These are phyloP conservation scores for Troglohyphantes excavatus DNA, from an alignment of 2,888 invertebrate genomes.

Conservation along the genomic window DNA sequence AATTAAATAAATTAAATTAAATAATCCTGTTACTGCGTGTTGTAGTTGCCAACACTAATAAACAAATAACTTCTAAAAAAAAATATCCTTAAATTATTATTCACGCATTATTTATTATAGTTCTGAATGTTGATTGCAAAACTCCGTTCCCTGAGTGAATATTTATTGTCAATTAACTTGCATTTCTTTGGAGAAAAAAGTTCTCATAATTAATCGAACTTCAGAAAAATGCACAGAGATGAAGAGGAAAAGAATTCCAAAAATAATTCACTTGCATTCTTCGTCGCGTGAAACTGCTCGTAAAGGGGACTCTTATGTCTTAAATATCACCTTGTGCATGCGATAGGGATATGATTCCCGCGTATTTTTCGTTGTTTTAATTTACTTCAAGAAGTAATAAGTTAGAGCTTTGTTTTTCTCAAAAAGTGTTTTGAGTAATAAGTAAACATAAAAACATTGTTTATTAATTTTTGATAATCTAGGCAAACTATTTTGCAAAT, in stretches of 20 bases:
- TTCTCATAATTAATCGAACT: constrained; percentile 24
- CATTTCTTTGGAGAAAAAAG: constrained; percentile 14
- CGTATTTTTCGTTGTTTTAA: too few species aligned
- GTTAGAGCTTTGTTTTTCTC: too few species aligned
- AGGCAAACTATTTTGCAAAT: too few species aligned
- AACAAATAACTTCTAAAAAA: too few species aligned
- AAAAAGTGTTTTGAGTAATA: too few species aligned
- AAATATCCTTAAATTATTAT: too few species aligned
- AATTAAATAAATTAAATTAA: too few species aligned
- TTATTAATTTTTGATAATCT: too few species aligned
- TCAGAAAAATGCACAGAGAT: neutral
- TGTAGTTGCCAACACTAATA: too few species aligned
- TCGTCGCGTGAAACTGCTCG: neutral
- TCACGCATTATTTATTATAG: neutral
- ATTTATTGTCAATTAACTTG: neutral
- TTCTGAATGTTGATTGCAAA: neutral
- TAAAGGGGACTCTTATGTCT: neutral
- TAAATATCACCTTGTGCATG: neutral
- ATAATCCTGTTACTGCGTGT: too few species aligned
- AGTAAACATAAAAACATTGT: too few species aligned
- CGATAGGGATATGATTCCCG: neutral
- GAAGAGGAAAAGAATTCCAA: neutral
- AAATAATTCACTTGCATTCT: constrained; percentile 34
- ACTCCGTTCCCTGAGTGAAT: neutral
- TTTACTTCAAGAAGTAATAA: too few species aligned